Evolutionary conservation across 2,113 vertebrate species (phyloP).

Genomic region (Grammomys dolichurus): DNA sequence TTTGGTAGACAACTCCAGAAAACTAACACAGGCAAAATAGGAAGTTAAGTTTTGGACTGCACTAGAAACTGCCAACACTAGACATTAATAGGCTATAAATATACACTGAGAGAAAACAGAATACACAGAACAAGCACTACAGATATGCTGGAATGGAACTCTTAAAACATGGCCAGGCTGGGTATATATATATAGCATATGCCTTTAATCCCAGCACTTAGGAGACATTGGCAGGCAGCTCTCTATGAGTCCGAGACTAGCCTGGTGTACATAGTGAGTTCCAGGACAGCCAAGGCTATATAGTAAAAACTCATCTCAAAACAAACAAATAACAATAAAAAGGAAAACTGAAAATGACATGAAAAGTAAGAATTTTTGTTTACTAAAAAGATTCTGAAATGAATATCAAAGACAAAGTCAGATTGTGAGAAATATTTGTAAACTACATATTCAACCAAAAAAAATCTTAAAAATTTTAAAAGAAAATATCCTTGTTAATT

Average conservation of each 20-base stretch:
- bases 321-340: background rate
- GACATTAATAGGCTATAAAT: background rate
- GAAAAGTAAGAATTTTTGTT: slow-evolving; percentile 36
- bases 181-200: background rate
- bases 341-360: slow-evolving; percentile 32
- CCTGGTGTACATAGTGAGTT: background rate
- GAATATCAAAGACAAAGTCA: slow-evolving; percentile 2
- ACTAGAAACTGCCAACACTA: background rate
- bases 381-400: background rate
- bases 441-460: slow-evolving; percentile 17
- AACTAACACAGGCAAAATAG: background rate
- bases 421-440: slow-evolving; percentile 1
- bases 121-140: background rate
- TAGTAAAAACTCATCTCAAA: background rate
- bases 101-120: background rate
- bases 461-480: slow-evolving; percentile 11
- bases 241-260: background rate
- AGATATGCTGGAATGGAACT: background rate
- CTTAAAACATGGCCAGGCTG: background rate
- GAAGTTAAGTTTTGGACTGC: background rate
- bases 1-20: background rate
- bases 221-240: background rate
- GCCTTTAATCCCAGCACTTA: background rate
- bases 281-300: background rate
- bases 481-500: background rate